Evolutionary conservation across 2,797 vertebrate genomes (phyloP), one percentile per base, ranked within the genome.

Genomic region (Hirundo rustica): DNA sequence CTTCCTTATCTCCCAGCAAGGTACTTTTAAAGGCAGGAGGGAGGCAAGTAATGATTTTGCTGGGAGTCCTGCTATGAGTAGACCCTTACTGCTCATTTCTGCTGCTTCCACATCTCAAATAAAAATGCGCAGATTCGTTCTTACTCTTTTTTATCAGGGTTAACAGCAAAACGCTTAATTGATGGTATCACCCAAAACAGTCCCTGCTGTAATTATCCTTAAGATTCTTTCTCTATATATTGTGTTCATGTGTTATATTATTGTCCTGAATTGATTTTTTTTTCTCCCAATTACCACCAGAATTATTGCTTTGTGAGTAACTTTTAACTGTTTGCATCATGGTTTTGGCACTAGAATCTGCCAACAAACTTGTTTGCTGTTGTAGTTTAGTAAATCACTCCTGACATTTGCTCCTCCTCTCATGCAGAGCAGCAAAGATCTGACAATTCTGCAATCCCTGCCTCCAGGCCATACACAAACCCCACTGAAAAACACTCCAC

Each of bases 251-350:
- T 83, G 51, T 80, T 84, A 44, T 48, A 65, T 88, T 77, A 54
- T 82, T 92, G 86, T 62, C 36, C 40, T 53, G 70, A 80, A 92
- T 77, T 84, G 53, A 72, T 77, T 80, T 89, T 78, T 78, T 70
- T 72, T 20, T 2, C 36, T 83, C 85, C 83, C 83, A 80, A 5
- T 95, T 94, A 74, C 44, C 57, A 51, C 55, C 22, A n/a, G 40
- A 91, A 70, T 85, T 77, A 58, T 9, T 93, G 87, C 75, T 62
- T 92, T 80, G 30, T 40, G 67, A 64, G 42, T 92, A 93, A 67
- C 62, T 93, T 94, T 93, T 15, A 73, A 64, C 65, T 71, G 42
- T 92, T 91, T 76, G 36, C 44, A 27, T 86, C 36, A 13, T 26
- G 16, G 50, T 89, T 72, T 77, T 89, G 40, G 71, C 22, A 16